Conservation (phyloP, 1,140 invertebrate genomes). For the Drosophila nigromelanica region DNA sequence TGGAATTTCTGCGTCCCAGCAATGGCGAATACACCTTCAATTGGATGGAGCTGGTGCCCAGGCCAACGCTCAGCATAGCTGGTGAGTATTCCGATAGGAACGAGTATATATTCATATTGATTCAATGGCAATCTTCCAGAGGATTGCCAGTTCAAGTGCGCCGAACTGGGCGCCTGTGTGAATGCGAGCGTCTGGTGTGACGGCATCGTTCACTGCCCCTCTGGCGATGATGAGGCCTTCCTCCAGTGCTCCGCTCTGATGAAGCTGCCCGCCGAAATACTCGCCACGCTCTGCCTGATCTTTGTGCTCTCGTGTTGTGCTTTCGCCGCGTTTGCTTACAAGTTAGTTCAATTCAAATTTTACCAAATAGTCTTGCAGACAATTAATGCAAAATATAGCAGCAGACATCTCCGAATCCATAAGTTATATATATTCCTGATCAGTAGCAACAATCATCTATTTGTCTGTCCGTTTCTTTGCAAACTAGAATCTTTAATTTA, state of each 20-base stretch:
- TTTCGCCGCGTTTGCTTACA: slow-evolving; percentile 81
- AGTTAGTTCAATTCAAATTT: slow-evolving; percentile 48
- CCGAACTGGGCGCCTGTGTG: slow-evolving; percentile 94
- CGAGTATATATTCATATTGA: neutral
- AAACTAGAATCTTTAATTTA: too few relatives aligned
- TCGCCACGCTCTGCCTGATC: slow-evolving; percentile 85
- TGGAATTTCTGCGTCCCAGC: slow-evolving; percentile 91
- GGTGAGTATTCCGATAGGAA: slow-evolving; percentile 42
- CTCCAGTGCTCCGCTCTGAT: slow-evolving; percentile 91
- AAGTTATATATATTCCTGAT: neutral
- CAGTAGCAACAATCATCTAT: too few relatives aligned
- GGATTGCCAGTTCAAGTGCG: slow-evolving; percentile 92
- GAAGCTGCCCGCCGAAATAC: slow-evolving; percentile 89
- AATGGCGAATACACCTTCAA: slow-evolving; percentile 90
- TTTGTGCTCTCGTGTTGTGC: slow-evolving; percentile 81
- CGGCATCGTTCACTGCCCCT: slow-evolving; percentile 92
- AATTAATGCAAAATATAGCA: neutral
- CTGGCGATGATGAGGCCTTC: slow-evolving; percentile 93
- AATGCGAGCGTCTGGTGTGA: slow-evolving; percentile 95
- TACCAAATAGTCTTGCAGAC: neutral
- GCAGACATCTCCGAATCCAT: too few relatives aligned
- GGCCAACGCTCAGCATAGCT: slow-evolving; percentile 84
- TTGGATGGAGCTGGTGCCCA: slow-evolving; percentile 92
- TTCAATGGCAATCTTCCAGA: slow-evolving; percentile 81
- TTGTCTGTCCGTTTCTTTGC: too few relatives aligned